phyloP scores from a whole-genome alignment of 2,888 invertebrate genomes.

The Drosophila stalkeri region DNA sequence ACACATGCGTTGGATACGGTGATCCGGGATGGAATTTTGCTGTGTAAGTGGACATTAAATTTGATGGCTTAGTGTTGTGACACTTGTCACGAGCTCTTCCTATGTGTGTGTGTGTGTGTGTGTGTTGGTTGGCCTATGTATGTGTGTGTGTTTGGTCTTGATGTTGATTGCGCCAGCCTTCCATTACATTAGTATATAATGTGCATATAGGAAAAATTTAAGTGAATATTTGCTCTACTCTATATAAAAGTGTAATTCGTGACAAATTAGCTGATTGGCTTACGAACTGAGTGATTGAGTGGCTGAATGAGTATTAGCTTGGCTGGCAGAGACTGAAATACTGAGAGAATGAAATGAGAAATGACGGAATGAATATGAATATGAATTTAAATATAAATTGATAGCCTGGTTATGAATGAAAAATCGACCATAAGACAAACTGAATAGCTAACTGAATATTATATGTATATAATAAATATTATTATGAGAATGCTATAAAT shows the following conservation, averaged over 20 bases:
- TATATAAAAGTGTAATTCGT: conserved; percentile 83
- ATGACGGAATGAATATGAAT: too few relatives aligned
- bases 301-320: neutral
- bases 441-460: neutral
- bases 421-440: neutral
- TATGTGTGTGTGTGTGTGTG: conserved; percentile 5
- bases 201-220: conserved; percentile 15
- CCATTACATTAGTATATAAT: conserved; percentile 52
- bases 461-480: too few relatives aligned
- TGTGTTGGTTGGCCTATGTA: conserved; percentile 7
- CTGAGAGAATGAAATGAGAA: too few relatives aligned
- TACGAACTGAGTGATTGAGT: neutral
- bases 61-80: conserved; percentile 71
- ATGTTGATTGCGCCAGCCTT: conserved; percentile 50
- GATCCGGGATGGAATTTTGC: conserved; percentile 36
- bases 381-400: too few relatives aligned
- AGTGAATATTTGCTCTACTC: conserved; percentile 5
- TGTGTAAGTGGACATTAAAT: conserved; percentile 70
- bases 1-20: conserved; percentile 45
- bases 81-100: conserved; percentile 60
- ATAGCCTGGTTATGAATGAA: neutral
- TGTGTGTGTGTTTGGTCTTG: conserved; percentile 27
- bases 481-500: too few relatives aligned
- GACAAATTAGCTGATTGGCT: conserved; percentile 11
- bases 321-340: too few relatives aligned